Base-by-base conservation (phyloP, 2,888 invertebrate genomes). In the Chrysotoxum bicinctum region DNA sequence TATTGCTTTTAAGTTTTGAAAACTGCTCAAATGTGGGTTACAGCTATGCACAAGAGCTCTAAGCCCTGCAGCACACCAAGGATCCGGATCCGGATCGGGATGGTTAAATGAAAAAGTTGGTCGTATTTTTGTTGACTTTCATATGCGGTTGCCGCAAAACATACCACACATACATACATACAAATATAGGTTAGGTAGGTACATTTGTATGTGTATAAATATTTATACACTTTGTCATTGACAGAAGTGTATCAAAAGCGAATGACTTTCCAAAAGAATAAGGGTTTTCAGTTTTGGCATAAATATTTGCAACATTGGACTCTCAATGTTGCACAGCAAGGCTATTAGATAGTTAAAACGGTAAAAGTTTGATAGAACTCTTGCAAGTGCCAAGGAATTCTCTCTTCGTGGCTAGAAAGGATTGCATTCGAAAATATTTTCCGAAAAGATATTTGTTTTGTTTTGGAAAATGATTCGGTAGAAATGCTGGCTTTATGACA, bases 121-220 rank as follows among this genome's bases (percentile, higher is more conserved):
- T 68, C 62, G 52, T 68, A 68, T 68, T 82, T 60, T 82, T 68
- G 72, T 77, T 72, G 64, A 64, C 78, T 78, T 79, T 83, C 78
- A 79, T 83, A 74, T 64, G 35, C 66, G 78, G 68, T 79, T 54
- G 45, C 54, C 37, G 54, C 56, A 68, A 43, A 14, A 45, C 45
- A 50, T 23, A 26, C n/a, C 1, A 50, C n/a, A 26, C 2, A 26
- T 3, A 26, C 5, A 26, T 3, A 26, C 4, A 26, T 26, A 26
- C 26, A 26, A 4, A 26, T 4, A 26, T 26, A 2, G 8, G 12
- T 10, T 19, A 50, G 23, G 8, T 23, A 23, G 23, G 23, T 23
- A 23, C 14, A 50, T 23, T 14, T 23, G 4, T 35, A 21, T 35
- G 7, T 35, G 9, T 6, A 56, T 58, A 37, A 7, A 37, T 64